A percentile compares a stretch with the other conserved stretches of the same genome.
Evolutionary conservation across 2,113 vertebrate species (phyloP).

Genomic region (Nothoprocta pentlandii): DNA sequence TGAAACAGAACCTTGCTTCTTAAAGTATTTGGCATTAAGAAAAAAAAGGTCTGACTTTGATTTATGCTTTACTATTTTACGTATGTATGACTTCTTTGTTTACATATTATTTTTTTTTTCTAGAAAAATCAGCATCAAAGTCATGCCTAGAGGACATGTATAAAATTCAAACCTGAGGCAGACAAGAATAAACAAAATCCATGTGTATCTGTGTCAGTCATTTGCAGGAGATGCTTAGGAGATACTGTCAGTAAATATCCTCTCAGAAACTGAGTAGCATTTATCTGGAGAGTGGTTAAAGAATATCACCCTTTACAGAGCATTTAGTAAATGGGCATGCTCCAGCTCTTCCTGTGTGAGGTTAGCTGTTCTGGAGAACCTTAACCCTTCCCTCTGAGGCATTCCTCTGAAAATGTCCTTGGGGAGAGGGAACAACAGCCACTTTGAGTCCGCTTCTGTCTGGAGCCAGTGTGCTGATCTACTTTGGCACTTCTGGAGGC

Average conservation of each 20-base stretch:
- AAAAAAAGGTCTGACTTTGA: slow-evolving; percentile 47
- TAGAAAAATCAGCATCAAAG: slow-evolving; percentile 76
- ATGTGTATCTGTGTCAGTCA: slow-evolving; percentile 70
- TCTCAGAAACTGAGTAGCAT: not conserved
- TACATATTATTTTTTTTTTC: slow-evolving; percentile 43
- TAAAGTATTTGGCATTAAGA: slow-evolving; percentile 40
- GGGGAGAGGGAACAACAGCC: slow-evolving; percentile 33
- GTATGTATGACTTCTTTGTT: slow-evolving; percentile 74
- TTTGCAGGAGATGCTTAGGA: slow-evolving; percentile 27
- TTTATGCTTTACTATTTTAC: slow-evolving; percentile 67
- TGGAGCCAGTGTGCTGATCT: slow-evolving; percentile 30
- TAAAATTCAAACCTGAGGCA: slow-evolving; percentile 75
- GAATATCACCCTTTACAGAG: slow-evolving; percentile 25
- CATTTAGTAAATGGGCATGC: not conserved
- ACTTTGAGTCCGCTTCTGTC: slow-evolving; percentile 47
- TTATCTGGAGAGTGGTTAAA: slow-evolving; percentile 20
- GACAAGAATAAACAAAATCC: slow-evolving; percentile 78
- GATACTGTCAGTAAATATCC: slow-evolving; percentile 49
- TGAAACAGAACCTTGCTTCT: slow-evolving; percentile 69
- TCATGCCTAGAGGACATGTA: slow-evolving; percentile 72
- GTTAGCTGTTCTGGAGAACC: not conserved
- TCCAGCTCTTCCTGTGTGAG: not conserved
- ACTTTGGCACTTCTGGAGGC: slow-evolving; percentile 53
- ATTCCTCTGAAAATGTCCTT: not conserved
- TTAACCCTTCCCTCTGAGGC: not conserved